phyloP scores from a whole-genome alignment of 2,797 vertebrate genomes.

The Melanitta fusca region DNA sequence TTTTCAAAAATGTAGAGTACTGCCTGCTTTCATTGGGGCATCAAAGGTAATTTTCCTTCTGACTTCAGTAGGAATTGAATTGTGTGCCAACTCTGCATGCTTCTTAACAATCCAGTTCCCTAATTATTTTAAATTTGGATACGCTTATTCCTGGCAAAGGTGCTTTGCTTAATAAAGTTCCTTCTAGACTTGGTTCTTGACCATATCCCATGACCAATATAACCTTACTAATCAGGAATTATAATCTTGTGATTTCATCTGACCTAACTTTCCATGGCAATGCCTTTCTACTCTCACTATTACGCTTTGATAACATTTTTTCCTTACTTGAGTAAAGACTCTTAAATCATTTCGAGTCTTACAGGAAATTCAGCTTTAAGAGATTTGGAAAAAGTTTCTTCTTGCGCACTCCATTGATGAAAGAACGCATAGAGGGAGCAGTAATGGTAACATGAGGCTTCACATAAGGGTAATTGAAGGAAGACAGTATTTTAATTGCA shows the following conservation, averaged over 20 bases:
- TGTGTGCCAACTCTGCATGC: neutral
- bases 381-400: neutral
- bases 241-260: neutral
- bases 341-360: neutral
- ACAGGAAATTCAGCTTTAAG: neutral
- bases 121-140: neutral
- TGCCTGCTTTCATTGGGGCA: neutral
- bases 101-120: neutral
- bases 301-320: neutral
- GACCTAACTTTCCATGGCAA: neutral
- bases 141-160: neutral
- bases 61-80: neutral
- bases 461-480: neutral
- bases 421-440: neutral
- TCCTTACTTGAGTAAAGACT: neutral
- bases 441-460: neutral
- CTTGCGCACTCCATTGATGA: neutral
- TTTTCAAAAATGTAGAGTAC: neutral
- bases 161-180: neutral
- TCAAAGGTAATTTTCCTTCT: neutral
- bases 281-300: neutral
- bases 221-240: neutral
- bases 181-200: neutral
- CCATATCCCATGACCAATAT: neutral
- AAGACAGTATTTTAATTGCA: neutral